Conservation (phyloP, 1,140 invertebrate genomes). For the Diuraphis noxia region DNA sequence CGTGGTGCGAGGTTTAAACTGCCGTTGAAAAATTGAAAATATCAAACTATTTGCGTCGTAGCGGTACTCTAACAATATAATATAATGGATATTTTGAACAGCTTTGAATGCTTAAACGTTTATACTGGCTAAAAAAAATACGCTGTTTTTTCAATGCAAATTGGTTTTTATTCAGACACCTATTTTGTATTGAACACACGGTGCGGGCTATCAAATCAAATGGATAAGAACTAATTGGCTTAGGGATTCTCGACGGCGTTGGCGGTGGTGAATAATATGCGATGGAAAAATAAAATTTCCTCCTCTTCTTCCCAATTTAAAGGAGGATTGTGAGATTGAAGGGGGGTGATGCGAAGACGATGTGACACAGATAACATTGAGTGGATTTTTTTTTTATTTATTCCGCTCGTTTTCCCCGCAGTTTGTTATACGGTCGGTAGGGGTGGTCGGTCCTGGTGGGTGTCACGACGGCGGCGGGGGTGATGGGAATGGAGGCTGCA, state of each 20-base stretch:
- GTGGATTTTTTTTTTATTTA: slow-evolving; percentile 17
- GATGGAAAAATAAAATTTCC: slow-evolving; percentile 8
- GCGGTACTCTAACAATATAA: neutral
- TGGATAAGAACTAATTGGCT: slow-evolving; percentile 34
- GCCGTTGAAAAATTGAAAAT: neutral
- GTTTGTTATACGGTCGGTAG: neutral
- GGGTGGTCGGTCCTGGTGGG: neutral
- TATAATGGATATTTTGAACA: neutral
- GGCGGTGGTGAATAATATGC: neutral
- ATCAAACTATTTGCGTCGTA: neutral
- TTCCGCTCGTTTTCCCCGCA: slow-evolving; percentile 1
- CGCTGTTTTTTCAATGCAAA: slow-evolving; percentile 20
- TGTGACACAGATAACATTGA: slow-evolving; percentile 29
- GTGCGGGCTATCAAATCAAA: neutral
- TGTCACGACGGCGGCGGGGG: neutral
- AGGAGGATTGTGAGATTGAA: too few relatives aligned
- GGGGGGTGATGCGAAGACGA: neutral
- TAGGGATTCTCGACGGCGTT: neutral
- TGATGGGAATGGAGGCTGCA: neutral
- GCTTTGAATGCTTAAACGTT: neutral
- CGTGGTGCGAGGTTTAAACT: neutral
- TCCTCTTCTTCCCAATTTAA: neutral
- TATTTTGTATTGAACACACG: slow-evolving; percentile 14
- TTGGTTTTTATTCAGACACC: neutral
- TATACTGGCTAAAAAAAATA: neutral